A percentile compares a stretch with the other conserved stretches of the same genome.
Evolutionary conservation across 2,888 invertebrate genomes (phyloP).

Genomic region (Mesochorus sp.): DNA sequence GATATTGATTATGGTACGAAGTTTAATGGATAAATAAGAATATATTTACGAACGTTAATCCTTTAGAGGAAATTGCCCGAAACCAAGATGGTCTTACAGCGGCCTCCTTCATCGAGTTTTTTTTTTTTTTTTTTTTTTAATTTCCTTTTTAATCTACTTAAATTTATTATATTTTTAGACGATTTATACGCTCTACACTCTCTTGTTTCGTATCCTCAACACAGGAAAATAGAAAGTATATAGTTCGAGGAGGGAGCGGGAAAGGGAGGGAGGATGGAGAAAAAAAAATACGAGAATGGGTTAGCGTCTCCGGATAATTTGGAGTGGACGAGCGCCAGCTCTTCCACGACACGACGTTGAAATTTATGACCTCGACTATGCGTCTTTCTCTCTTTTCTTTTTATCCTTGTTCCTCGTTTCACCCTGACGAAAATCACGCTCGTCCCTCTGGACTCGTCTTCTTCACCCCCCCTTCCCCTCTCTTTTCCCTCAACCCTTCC

Average conservation of each 20-base stretch:
- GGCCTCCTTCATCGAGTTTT: neutral
- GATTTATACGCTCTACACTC: conserved; percentile 40
- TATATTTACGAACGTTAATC: neutral
- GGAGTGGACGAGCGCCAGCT: conserved; percentile 31
- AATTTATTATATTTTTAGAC: conserved; percentile 20
- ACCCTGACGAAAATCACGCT: conserved; percentile 32
- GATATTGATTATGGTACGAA: no score
- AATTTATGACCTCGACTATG: conserved; percentile 48
- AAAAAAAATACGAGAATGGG: conserved; percentile 2
- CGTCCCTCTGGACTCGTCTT: conserved; percentile 30
- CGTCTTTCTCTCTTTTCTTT: conserved; percentile 29
- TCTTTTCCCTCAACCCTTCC: neutral
- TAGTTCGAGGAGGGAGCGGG: neutral
- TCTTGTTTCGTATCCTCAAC: conserved; percentile 12
- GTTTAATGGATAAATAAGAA: no score
- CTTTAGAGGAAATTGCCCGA: neutral
- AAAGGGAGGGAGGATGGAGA: conserved; percentile 3
- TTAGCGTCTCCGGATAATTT: conserved; percentile 33
- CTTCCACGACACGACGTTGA: conserved; percentile 27
- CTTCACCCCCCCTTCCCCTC: neutral
- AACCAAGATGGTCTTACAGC: neutral
- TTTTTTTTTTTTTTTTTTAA: neutral
- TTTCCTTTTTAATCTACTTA: neutral
- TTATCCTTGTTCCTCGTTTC: neutral
- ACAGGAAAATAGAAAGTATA: conserved; percentile 21